phyloP scores from a whole-genome alignment of 2,797 vertebrate genomes.

The Decapterus maruadsi region DNA sequence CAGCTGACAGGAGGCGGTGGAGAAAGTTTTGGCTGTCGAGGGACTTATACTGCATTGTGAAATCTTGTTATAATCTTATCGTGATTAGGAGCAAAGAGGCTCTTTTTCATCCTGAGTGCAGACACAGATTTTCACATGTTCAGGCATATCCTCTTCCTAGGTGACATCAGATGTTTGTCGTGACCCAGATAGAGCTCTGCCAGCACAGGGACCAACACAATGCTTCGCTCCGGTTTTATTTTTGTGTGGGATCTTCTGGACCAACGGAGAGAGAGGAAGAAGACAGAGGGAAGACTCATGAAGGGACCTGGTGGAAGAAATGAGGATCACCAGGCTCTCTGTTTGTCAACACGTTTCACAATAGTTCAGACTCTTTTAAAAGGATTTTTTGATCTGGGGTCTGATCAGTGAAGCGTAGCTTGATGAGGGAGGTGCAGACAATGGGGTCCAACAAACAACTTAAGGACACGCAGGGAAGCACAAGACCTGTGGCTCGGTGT shows the following conservation, averaged over 20 bases:
- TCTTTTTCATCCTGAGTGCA: neutral
- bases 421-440: no score
- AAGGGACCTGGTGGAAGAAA: constrained; percentile 38
- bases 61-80: constrained; percentile 6
- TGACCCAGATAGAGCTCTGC: constrained; percentile 73
- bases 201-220: constrained; percentile 48
- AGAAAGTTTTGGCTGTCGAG: neutral
- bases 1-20: constrained; percentile 13
- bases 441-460: no score
- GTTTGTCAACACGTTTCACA: constrained; percentile 60
- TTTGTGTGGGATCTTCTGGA: constrained; percentile 51
- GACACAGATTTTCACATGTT: neutral
- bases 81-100: neutral
- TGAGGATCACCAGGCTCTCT: constrained; percentile 31
- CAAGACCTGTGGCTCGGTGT: no score
- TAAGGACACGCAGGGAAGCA: no score
- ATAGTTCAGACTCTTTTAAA: no score
- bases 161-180: constrained; percentile 33
- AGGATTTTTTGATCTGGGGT: no score
- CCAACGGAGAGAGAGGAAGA: constrained; percentile 39
- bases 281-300: constrained; percentile 50
- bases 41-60: constrained; percentile 2
- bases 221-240: constrained; percentile 59
- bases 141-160: constrained; percentile 12
- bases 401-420: no score